Base-by-base conservation (phyloP, 2,113 vertebrate genomes). In the Eurypyga helias region DNA sequence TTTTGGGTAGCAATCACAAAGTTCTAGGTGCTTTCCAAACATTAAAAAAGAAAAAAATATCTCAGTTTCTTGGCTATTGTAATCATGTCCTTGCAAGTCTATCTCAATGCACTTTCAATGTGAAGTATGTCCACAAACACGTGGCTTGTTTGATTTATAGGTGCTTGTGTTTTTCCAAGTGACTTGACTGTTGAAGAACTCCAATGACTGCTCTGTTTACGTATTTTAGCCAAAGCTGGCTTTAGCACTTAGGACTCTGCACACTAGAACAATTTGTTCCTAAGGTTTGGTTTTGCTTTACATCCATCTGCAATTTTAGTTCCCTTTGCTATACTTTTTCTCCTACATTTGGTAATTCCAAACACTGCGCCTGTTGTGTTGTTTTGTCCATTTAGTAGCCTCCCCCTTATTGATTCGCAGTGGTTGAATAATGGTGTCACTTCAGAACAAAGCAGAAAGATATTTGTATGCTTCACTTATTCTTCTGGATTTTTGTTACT, bases 121-220 rank as follows among this genome's bases (percentile, higher is more conserved):
- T 92, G 90, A 90, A 96, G 90, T 94, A 91, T 96, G 60, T 88
- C 88, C 83, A 71, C 79, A 93, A 94, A 67, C 90, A 95, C 6
- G 3, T 92, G 88, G 67, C 46, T 83, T 91, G 31, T 73, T 94
- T 96, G 89, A 94, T 91, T 97, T 94, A 96, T 91, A 91, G 71
- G 78, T 90, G 19, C 64, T 71, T 94, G 79, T 94, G 76, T 95
- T 97, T 96, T 96, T 94, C 92, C 93, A 90, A 93, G 71, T 93
- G 92, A 96, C 94, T 92, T 86, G 93, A 92, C 88, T 93, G 83
- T 86, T 94, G 92, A 95, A 95, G 85, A 94, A 93, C 90, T 94
- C 85, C 67, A 88, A 81, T 94, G 92, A 90, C 85, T 90, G 46
- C 58, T 92, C 54, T 96, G 60, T 96, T 97, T 96, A 83, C 94